phyloP scores from a whole-genome alignment of 2,113 vertebrate species.

The Chaetodon trifascialis region DNA sequence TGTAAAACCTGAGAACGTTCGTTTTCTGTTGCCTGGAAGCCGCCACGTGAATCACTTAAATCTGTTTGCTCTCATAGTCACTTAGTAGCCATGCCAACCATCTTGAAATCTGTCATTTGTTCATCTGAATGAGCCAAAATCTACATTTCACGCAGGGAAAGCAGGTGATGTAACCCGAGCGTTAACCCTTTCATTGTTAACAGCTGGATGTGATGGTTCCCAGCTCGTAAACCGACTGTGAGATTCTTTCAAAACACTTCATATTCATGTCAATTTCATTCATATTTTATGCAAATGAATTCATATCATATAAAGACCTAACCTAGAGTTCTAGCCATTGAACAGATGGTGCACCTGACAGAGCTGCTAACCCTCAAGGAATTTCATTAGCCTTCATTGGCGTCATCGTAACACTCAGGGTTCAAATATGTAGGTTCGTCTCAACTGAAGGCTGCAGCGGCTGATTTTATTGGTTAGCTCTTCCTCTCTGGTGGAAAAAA shows the following conservation, averaged over 20 bases:
- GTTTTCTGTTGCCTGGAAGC: constrained; percentile 1
- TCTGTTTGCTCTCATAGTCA: background rate
- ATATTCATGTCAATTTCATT: constrained; percentile 12
- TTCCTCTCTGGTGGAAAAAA: background rate
- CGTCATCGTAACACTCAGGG: background rate
- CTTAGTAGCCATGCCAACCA: constrained; percentile 27
- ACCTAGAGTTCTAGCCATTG: background rate
- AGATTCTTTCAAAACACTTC: background rate
- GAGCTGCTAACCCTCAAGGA: constrained; percentile 27
- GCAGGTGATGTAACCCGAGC: background rate
- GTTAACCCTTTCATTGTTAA: constrained; percentile 43
- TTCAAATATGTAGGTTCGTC: background rate
- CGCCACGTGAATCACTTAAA: background rate
- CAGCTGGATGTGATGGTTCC: no score
- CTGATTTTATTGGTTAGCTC: background rate
- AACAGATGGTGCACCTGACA: constrained; percentile 14
- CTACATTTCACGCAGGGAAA: background rate
- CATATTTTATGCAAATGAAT: constrained; percentile 45
- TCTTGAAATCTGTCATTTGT: background rate
- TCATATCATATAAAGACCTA: constrained; percentile 11
- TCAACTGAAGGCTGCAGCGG: background rate
- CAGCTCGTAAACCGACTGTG: background rate
- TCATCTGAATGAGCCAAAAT: constrained; percentile 10
- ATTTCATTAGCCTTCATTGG: constrained; percentile 37
- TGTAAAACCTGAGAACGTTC: background rate